Evolutionary conservation across 2,797 vertebrate species (phyloP).

Genomic region (Mormyrus proboscirostris): DNA sequence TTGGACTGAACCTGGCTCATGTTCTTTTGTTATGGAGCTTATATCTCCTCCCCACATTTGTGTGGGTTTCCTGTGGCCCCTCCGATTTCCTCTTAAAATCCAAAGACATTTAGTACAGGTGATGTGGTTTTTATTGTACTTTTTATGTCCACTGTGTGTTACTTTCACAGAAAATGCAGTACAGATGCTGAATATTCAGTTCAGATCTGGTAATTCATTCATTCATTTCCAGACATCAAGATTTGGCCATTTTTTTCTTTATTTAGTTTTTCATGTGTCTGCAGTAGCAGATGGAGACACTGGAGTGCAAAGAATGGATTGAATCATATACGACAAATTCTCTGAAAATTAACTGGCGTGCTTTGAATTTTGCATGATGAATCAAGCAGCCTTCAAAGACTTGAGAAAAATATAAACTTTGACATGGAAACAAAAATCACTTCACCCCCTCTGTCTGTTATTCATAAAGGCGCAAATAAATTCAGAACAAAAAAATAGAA

Average conservation of each 20-base stretch:
- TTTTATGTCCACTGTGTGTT: neutral
- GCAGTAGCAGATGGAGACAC: neutral
- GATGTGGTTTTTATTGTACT: neutral
- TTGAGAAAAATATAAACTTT: neutral
- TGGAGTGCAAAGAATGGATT: neutral
- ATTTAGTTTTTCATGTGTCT: neutral
- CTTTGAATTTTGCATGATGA: neutral
- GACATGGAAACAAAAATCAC: neutral
- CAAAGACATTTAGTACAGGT: neutral
- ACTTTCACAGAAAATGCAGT: neutral
- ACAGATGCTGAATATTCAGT: neutral
- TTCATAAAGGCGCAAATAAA: neutral
- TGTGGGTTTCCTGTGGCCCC: neutral
- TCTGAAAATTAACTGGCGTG: slow-evolving; percentile 3
- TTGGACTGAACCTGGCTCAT: neutral
- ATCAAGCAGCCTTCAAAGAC: neutral
- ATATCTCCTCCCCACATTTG: neutral
- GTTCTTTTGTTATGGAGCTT: neutral
- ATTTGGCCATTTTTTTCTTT: neutral
- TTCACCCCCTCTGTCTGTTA: neutral
- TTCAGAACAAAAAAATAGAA: neutral
- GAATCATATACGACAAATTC: slow-evolving; percentile 5
- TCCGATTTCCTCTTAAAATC: neutral
- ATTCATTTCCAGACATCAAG: neutral
- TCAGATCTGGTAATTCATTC: neutral